Evolutionary conservation across 2,113 vertebrate species (phyloP).

Genomic region (Tiliqua scincoides): DNA sequence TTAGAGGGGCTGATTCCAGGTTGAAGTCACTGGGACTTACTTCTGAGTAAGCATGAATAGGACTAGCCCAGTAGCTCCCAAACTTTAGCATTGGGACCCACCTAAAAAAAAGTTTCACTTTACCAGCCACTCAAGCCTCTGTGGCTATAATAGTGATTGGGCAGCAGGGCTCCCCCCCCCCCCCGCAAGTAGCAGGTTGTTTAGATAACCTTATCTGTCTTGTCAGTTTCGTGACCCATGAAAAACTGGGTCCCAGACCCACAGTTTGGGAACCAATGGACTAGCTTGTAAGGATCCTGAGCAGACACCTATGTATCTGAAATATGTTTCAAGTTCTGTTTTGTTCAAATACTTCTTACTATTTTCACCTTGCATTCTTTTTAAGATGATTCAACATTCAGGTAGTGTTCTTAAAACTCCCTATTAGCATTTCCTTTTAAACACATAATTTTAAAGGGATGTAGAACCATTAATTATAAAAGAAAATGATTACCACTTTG

Average conservation of each 20-base stretch:
- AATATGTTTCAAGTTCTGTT: not conserved
- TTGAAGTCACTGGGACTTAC: not conserved
- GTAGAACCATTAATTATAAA: constrained; percentile 1
- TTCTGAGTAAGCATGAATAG: not conserved
- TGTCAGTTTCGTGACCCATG: too few species aligned
- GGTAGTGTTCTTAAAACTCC: not conserved
- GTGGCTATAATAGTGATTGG: too few species aligned
- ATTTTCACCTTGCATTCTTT: not conserved
- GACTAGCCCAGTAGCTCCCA: too few species aligned
- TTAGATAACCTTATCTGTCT: too few species aligned
- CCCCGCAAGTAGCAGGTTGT: too few species aligned
- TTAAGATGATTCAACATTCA: not conserved
- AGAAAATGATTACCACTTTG: not conserved
- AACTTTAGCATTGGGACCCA: too few species aligned
- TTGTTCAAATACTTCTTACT: not conserved
- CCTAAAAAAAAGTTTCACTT: too few species aligned
- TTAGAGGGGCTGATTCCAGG: too few species aligned
- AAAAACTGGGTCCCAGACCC: too few species aligned
- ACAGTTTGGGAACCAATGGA: too few species aligned
- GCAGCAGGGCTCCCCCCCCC: too few species aligned
- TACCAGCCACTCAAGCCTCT: too few species aligned
- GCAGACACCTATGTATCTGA: not conserved
- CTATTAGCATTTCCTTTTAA: not conserved
- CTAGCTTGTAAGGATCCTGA: not conserved
- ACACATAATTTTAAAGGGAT: not conserved